Evolutionary conservation across 1,140 invertebrate species (phyloP).

Genomic region (Drosophila punjabiensis): DNA sequence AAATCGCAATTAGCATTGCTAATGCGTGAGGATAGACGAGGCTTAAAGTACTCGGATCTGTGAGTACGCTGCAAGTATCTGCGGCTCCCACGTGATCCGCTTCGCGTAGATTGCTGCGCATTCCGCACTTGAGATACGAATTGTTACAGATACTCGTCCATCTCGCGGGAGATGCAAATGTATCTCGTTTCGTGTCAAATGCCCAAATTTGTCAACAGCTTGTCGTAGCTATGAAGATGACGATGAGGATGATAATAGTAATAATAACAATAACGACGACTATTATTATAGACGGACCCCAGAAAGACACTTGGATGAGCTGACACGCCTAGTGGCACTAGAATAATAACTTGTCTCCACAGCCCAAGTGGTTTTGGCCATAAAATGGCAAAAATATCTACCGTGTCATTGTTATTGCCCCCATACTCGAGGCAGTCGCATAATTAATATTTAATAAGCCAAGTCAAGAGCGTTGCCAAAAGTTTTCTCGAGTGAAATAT

Average conservation of each 20-base stretch:
- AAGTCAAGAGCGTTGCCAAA: conserved; percentile 44
- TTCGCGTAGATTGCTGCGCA: conserved; percentile 27
- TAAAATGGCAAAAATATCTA: conserved; percentile 44
- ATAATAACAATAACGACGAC: conserved; percentile 22
- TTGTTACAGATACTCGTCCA: conserved; percentile 36
- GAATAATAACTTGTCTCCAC: conserved; percentile 31
- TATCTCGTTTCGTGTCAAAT: conserved; percentile 57
- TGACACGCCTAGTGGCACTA: conserved; percentile 74
- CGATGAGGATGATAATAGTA: conserved; percentile 21
- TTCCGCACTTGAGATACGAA: conserved; percentile 31
- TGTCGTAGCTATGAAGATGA: conserved; percentile 10
- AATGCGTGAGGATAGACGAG: conserved; percentile 61
- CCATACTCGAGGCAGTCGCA: conserved; percentile 39
- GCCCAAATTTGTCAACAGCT: conserved; percentile 47
- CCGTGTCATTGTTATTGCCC: conserved; percentile 50
- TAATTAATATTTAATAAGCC: conserved; percentile 83
- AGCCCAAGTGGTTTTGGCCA: conserved; percentile 69
- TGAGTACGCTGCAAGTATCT: conserved; percentile 42
- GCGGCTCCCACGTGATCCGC: conserved; percentile 59
- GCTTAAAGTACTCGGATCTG: conserved; percentile 39
- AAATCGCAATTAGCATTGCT: conserved; percentile 74
- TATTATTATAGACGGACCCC: conserved; percentile 18
- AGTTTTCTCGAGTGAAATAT: conserved; percentile 34
- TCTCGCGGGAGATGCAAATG: conserved; percentile 36
- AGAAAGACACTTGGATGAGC: conserved; percentile 46